phyloP scores from a whole-genome alignment of 2,113 vertebrate genomes.

The Baryphthengus martii region DNA sequence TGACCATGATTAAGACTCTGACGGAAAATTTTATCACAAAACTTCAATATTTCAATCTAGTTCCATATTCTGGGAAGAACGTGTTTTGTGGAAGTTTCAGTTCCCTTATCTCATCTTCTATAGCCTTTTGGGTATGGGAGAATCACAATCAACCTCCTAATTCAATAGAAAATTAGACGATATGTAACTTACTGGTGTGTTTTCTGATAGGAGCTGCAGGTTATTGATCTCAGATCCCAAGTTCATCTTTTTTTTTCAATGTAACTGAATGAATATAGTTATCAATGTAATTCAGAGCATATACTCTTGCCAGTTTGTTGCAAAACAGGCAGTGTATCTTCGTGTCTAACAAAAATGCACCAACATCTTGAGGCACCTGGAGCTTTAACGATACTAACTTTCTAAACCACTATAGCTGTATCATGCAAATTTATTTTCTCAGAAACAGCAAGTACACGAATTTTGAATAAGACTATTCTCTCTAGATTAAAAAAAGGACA shows the following conservation, averaged over 20 bases:
- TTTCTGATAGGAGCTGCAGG: background rate
- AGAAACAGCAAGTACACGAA: background rate
- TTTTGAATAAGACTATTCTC: background rate
- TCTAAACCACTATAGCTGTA: background rate
- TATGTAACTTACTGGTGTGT: background rate
- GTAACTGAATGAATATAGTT: background rate
- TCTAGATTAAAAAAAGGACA: background rate
- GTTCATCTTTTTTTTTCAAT: background rate
- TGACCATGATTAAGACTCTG: background rate
- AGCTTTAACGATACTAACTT: background rate
- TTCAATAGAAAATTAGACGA: background rate
- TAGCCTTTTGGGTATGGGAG: background rate
- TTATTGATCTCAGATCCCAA: background rate
- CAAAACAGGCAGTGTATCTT: background rate
- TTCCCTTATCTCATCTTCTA: background rate
- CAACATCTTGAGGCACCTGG: background rate
- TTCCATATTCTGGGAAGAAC: background rate
- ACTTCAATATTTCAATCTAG: background rate
- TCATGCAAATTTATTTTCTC: background rate
- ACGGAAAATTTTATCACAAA: background rate
- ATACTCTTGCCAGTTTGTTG: background rate
- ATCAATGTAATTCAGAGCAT: background rate
- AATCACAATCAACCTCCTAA: background rate
- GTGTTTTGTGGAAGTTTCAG: background rate
- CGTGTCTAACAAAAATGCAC: background rate